Evolutionary conservation across 2,113 vertebrate species (phyloP), one percentile per base, ranked within the genome.

Genomic region (Channa argus): DNA sequence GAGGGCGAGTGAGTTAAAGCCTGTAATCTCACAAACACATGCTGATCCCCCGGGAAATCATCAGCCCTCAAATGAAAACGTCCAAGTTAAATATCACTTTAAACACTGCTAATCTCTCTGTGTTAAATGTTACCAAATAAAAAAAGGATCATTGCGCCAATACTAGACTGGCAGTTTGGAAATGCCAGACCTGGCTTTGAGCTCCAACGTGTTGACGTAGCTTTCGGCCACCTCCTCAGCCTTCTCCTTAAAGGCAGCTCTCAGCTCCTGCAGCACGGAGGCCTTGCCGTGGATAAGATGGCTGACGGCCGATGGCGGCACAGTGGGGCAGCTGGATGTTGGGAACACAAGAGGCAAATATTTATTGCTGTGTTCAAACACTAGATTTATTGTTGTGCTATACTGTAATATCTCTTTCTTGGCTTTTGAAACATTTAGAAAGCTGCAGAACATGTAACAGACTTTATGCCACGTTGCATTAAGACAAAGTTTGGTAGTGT

Each of bases 241-340:
- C 13, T 91, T 24, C 0, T 90, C 88, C 39, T 81, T 76, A 71
- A 95, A 94, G 53, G 86, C 91, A 6, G 90, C 84, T 68, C 86
- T 91, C 86, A 89, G 71, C 54, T 67, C 12, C 0, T 9, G 63
- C 38, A 88, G 77, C 60, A 87, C 38, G 2, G 73, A 82, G 1
- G 41, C 82, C 82, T 94, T 95, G 54, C 14, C 91, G 8, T 83
- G 60, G 70, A 83, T 71, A 43, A 92, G 77, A 62, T 77, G 38
- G 34, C 41, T 52, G 68, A 61, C 75, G 37, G 15, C 33, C 44
- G 63, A 78, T 9, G 41, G 49, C 2, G 24, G 63, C 12, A 43
- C 24, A 45, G 43, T 62, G 52, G 63, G 45, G 77, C 15, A 9
- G 74, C 56, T 77, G 15, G 11, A 51, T 38, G 14, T 3, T 33